These are phyloP conservation scores for Ispidina lecontei DNA, from an alignment of 2,797 vertebrate genomes.

Conservation along the genomic window DNA sequence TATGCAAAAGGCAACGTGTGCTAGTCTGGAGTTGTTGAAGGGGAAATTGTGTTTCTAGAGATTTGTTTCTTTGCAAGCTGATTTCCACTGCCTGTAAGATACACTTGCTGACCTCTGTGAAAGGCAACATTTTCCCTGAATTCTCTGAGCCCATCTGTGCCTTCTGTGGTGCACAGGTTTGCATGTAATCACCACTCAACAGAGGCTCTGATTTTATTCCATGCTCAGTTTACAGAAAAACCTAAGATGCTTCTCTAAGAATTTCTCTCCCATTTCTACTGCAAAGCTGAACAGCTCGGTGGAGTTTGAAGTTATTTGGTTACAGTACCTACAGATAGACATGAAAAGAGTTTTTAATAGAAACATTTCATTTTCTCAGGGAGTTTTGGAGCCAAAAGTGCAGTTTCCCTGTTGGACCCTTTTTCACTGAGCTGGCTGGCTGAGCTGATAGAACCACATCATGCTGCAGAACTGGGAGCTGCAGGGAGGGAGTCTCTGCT, in stretches of 20 bases:
- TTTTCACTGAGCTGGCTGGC: neutral
- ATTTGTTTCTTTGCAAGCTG: neutral
- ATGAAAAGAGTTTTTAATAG: neutral
- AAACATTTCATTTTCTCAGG: neutral
- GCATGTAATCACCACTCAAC: neutral
- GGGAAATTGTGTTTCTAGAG: slow-evolving; percentile 20
- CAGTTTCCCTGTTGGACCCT: neutral
- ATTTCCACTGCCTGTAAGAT: neutral
- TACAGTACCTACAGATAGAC: neutral
- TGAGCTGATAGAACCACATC: neutral
- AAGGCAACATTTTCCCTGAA: neutral
- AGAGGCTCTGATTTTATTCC: neutral
- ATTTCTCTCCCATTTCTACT: neutral
- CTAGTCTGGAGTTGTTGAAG: neutral
- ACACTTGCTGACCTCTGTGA: neutral
- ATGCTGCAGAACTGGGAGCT: neutral
- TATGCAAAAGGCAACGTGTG: neutral
- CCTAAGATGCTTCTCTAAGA: neutral
- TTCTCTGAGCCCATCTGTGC: neutral
- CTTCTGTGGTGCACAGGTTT: neutral
- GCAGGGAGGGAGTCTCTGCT: neutral
- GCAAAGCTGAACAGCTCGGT: neutral
- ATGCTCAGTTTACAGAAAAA: neutral
- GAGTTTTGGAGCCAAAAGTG: neutral
- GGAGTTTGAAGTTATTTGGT: neutral